Evolutionary conservation across 1,140 invertebrate species (phyloP), one percentile per base, ranked within the genome.

Genomic region (Stegodyphus dumicola): DNA sequence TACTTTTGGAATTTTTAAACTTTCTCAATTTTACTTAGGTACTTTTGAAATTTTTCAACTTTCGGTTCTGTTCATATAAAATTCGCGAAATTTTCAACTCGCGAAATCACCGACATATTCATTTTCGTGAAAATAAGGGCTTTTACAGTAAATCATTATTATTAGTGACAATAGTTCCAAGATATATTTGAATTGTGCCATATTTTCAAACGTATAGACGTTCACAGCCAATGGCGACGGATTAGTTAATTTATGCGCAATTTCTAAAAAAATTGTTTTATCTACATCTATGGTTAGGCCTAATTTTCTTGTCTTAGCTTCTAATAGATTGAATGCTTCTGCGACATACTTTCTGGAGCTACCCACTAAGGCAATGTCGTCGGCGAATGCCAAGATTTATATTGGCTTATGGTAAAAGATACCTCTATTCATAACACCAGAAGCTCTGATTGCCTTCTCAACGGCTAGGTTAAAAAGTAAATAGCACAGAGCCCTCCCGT

Each of bases 141-240:
- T n/a, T n/a, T n/a, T n/a, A n/a, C n/a, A n/a, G n/a, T n/a, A 49
- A 70, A 70, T 33, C 67, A 49, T 70, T 70, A 33, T 70, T 18
- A 67, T 6, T 7, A 56, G 67, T 70, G 7, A 70, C 6, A 7
- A 70, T 70, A 70, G 67, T 48, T 70, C 67, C 67, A 70, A 18
- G 33, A n/a, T n/a, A 70, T 70, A 70, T 49, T 18, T 70, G 33
- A 70, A 49, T 48, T 6, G 67, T 70, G 67, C 18, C 17, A 70
- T 33, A 33, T 5, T 33, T 70, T 70, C 67, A 70, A 70, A 70
- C 6, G 33, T 48, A 13, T 6, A 33, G 13, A 33, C 48, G 6
- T 70, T 33, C 33, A 70, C 6, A 33, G 7, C 10, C 18, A 70
- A 70, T 70, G 54, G 54, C 13, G 7, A 13, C 13, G 54, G 54